These are phyloP conservation scores for Ormyrus nitidulus DNA, from an alignment of 2,888 invertebrate species.

Conservation along the genomic window DNA sequence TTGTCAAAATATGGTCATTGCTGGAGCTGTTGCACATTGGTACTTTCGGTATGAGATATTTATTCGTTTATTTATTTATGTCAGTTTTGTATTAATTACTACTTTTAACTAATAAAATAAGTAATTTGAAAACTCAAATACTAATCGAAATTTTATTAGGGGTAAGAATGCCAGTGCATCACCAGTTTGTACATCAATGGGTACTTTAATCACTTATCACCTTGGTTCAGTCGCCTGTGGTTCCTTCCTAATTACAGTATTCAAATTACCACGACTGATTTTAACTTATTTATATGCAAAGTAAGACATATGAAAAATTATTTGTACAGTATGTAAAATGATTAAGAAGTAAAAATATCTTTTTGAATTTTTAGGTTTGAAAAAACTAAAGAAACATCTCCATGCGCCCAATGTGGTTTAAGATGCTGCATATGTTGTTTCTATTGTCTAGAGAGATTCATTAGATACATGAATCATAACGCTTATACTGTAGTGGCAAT, in stretches of 20 bases:
- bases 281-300: constrained; percentile 92
- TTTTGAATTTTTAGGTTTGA: constrained; percentile 77
- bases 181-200: constrained; percentile 84
- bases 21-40: constrained; percentile 95
- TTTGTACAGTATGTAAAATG: neutral
- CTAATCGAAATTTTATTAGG: constrained; percentile 70
- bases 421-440: constrained; percentile 93
- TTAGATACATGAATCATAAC: constrained; percentile 94
- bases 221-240: constrained; percentile 97
- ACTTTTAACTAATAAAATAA: no score
- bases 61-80: constrained; percentile 7
- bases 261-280: constrained; percentile 92
- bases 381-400: constrained; percentile 82
- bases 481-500: constrained; percentile 96
- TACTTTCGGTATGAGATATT: constrained; percentile 84
- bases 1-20: constrained; percentile 95
- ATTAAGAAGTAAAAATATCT: neutral
- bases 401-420: constrained; percentile 85
- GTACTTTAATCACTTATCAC: constrained; percentile 90
- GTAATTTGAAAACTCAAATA: neutral
- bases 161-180: constrained; percentile 82
- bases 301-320: constrained; percentile 78
- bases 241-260: constrained; percentile 93
- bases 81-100: neutral
- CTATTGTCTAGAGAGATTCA: constrained; percentile 92